Conservation (phyloP, 2,113 vertebrate species). For the Upupa epops region DNA sequence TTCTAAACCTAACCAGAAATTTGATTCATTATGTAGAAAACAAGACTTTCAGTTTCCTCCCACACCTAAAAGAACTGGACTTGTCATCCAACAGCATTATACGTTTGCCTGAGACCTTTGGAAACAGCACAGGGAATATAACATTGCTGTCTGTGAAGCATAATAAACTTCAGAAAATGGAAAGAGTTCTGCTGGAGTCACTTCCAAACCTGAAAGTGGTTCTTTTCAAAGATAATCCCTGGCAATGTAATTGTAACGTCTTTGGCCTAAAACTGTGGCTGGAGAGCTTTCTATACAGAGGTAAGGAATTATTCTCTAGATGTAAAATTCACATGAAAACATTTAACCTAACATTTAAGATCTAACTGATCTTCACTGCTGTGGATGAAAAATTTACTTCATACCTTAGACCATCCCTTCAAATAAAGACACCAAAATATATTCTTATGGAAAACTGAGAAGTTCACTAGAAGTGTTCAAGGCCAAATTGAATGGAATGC, state of each 20-base stretch:
- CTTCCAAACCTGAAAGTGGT: slow-evolving; percentile 84
- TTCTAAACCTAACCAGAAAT: slow-evolving; percentile 89
- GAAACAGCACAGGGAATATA: slow-evolving; percentile 85
- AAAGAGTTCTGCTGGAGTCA: slow-evolving; percentile 85
- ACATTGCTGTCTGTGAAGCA: slow-evolving; percentile 84
- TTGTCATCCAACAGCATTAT: slow-evolving; percentile 89
- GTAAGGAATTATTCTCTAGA: slow-evolving; percentile 72
- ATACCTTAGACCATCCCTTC: background rate
- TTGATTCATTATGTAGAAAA: slow-evolving; percentile 86
- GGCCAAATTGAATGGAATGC: too few species aligned
- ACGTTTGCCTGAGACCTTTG: slow-evolving; percentile 82
- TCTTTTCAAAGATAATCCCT: slow-evolving; percentile 87
- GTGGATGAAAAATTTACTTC: background rate
- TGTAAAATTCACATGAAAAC: background rate
- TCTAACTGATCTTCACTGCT: background rate
- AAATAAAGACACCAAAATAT: background rate
- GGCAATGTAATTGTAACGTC: slow-evolving; percentile 92
- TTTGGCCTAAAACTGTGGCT: slow-evolving; percentile 95
- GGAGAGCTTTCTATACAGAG: slow-evolving; percentile 93
- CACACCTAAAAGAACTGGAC: slow-evolving; percentile 86
- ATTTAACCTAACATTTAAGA: background rate
- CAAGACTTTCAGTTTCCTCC: slow-evolving; percentile 82
- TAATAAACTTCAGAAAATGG: slow-evolving; percentile 87
- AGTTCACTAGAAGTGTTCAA: too few species aligned
- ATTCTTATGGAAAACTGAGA: background rate